Conservation (phyloP, 2,797 vertebrate species). For the Danionella dracula region DNA sequence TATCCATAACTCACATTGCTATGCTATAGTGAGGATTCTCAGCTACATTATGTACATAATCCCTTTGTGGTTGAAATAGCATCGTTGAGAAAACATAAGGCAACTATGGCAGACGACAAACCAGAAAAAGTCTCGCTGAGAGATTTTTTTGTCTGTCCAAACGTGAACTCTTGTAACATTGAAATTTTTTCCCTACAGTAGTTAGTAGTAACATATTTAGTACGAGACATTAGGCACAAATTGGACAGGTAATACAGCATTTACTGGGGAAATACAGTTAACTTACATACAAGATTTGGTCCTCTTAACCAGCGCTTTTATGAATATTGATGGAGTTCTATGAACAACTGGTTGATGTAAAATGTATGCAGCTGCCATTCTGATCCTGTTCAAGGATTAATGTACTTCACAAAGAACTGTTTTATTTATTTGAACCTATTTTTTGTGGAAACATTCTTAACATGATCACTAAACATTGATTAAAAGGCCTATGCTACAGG, state of each 20-base stretch:
- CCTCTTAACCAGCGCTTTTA: slow-evolving; percentile 60
- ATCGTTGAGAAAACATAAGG: slow-evolving; percentile 68
- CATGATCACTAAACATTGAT: background rate
- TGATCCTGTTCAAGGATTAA: background rate
- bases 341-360: slow-evolving; percentile 3
- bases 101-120: slow-evolving; percentile 71
- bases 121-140: slow-evolving; percentile 14
- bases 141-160: slow-evolving; percentile 12
- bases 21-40: slow-evolving; percentile 37
- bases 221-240: slow-evolving; percentile 64
- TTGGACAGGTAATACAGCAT: slow-evolving; percentile 49
- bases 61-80: slow-evolving; percentile 47
- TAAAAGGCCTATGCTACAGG: background rate
- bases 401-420: background rate
- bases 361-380: background rate
- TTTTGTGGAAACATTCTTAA: too few species aligned
- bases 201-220: slow-evolving; percentile 23
- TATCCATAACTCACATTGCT: slow-evolving; percentile 43
- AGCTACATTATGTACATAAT: slow-evolving; percentile 66
- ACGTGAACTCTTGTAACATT: slow-evolving; percentile 13
- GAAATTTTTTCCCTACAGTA: background rate
- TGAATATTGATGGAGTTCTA: slow-evolving; percentile 22
- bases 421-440: too few species aligned
- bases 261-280: slow-evolving; percentile 36
- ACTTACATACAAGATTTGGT: slow-evolving; percentile 57